Evolutionary conservation across 2,797 vertebrate genomes (phyloP).

Genomic region (Serranus cabrilla): DNA sequence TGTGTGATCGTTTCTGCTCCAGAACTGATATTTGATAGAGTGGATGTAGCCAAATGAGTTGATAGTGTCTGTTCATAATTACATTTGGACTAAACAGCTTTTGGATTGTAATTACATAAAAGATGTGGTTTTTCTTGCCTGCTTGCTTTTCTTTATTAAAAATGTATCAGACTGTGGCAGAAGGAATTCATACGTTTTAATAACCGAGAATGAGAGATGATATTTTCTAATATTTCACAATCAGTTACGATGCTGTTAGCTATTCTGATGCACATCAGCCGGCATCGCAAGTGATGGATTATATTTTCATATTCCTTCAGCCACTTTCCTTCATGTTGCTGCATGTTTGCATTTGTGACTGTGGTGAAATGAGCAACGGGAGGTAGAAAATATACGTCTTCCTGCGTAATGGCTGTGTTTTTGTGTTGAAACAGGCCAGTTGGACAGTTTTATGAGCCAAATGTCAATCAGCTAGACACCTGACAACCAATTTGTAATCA

Average conservation of each 20-base stretch:
- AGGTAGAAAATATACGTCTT: background rate
- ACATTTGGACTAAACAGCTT: conserved; percentile 45
- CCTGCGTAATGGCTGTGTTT: conserved; percentile 24
- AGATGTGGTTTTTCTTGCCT: conserved; percentile 26
- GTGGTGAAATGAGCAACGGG: conserved; percentile 13
- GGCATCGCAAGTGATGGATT: conserved; percentile 24
- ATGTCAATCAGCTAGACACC: conserved; percentile 72
- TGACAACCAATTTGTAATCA: conserved; percentile 75
- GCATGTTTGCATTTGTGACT: conserved; percentile 16
- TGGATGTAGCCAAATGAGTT: conserved; percentile 30
- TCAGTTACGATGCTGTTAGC: conserved; percentile 9
- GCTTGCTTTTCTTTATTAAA: conserved; percentile 54
- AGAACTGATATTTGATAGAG: conserved; percentile 35
- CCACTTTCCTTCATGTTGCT: background rate
- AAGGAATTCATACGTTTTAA: conserved; percentile 35
- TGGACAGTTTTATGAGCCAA: conserved; percentile 47
- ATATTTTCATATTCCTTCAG: conserved; percentile 6
- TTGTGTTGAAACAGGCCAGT: conserved; percentile 44
- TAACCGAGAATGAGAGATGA: conserved; percentile 22
- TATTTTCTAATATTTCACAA: conserved; percentile 35
- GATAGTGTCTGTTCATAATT: conserved; percentile 46
- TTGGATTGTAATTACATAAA: conserved; percentile 53
- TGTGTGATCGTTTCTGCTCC: conserved; percentile 7
- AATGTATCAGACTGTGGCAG: conserved; percentile 49
- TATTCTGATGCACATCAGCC: background rate